Evolutionary conservation across 2,888 invertebrate genomes (phyloP).

Genomic region (Apodemia duryi): DNA sequence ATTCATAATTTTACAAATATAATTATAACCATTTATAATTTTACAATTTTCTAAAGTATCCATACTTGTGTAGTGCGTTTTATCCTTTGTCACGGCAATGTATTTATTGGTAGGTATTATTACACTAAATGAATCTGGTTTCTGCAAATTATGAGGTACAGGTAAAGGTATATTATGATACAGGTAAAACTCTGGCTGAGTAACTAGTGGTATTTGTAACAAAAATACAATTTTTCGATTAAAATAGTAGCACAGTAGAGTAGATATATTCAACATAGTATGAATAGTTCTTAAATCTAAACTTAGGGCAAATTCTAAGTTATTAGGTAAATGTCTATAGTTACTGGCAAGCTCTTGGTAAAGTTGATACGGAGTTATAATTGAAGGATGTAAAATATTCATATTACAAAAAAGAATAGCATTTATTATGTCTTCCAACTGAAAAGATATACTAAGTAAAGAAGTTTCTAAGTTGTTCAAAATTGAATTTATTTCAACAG

Average conservation of each 20-base stretch:
- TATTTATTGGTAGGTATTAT: no score
- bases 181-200: not conserved
- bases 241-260: conserved; percentile 24
- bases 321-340: conserved; percentile 25
- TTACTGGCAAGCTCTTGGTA: conserved; percentile 31
- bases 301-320: conserved; percentile 24
- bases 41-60: not conserved
- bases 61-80: no score
- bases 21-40: no score
- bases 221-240: conserved; percentile 13
- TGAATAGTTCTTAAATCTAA: conserved; percentile 24
- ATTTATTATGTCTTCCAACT: conserved; percentile 25
- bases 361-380: conserved; percentile 31
- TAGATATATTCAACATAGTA: conserved; percentile 26
- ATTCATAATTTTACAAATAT: no score
- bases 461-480: conserved; percentile 23
- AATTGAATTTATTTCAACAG: conserved; percentile 1
- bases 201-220: not conserved
- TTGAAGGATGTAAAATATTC: conserved; percentile 31
- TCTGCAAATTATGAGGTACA: no score
- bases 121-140: no score
- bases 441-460: conserved; percentile 25
- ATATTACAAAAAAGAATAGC: conserved; percentile 30
- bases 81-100: no score
- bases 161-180: no score